Evolutionary conservation across 2,888 invertebrate genomes (phyloP).

Genomic region (Rhagophthalmus giganteus): DNA sequence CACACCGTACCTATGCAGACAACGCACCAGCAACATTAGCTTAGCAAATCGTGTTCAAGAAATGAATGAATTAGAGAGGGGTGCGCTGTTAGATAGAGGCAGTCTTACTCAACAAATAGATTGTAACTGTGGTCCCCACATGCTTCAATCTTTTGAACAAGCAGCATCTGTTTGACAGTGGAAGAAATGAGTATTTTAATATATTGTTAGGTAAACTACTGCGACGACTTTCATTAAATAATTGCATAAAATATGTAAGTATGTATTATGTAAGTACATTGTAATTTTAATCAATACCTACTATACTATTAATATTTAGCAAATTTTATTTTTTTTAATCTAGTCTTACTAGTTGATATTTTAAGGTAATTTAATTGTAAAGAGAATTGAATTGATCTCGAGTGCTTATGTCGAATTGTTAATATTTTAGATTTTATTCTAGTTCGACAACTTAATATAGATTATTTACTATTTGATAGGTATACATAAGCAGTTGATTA

Average conservation of each 20-base stretch:
- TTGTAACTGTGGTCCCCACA: slow-evolving; percentile 36
- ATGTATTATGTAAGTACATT: slow-evolving; percentile 1
- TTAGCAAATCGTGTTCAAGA: slow-evolving; percentile 52
- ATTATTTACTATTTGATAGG: slow-evolving; percentile 19
- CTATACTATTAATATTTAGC: too few relatives aligned
- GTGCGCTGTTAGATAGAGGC: slow-evolving; percentile 52
- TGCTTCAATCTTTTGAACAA: slow-evolving; percentile 34
- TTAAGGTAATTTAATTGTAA: slow-evolving; percentile 1
- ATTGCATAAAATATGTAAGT: slow-evolving; percentile 7
- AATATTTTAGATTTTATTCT: slow-evolving; percentile 5
- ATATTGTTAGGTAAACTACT: slow-evolving; percentile 12
- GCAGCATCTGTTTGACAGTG: slow-evolving; percentile 49
- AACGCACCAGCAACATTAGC: slow-evolving; percentile 69
- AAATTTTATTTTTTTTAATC: slow-evolving; percentile 9
- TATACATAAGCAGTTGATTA: slow-evolving; percentile 34
- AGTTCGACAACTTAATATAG: slow-evolving; percentile 19
- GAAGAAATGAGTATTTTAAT: slow-evolving; percentile 27
- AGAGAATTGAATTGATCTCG: slow-evolving; percentile 28
- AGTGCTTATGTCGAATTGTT: slow-evolving; percentile 32
- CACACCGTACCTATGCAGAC: slow-evolving; percentile 80
- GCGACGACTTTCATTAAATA: slow-evolving; percentile 7
- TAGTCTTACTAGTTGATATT: slow-evolving; percentile 13
- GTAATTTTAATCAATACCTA: too few relatives aligned
- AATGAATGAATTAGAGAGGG: slow-evolving; percentile 58
- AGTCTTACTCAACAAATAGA: slow-evolving; percentile 31